Percentiles rank a stretch among this genome's conserved stretches.
phyloP scores from a whole-genome alignment of 2,888 invertebrate species.

The Erebia epiphron region DNA sequence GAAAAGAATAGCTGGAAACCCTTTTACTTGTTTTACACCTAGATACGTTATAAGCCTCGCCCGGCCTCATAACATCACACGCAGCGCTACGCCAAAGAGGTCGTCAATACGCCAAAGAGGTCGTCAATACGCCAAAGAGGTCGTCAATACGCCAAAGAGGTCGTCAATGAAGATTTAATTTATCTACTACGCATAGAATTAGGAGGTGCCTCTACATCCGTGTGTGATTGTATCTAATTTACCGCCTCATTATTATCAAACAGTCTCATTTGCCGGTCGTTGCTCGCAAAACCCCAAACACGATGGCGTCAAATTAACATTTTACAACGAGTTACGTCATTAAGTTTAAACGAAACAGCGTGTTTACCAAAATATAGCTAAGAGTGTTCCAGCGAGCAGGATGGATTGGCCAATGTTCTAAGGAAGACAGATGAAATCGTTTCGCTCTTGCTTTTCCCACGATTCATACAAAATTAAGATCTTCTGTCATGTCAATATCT shows the following conservation, averaged over 20 bases:
- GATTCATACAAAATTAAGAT: neutral
- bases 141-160: neutral
- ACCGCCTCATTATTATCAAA: constrained; percentile 9
- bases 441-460: neutral
- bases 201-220: neutral
- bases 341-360: constrained; percentile 9
- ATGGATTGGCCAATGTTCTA: neutral
- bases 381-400: neutral
- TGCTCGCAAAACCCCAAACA: constrained; percentile 18
- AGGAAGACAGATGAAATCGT: neutral
- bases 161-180: neutral
- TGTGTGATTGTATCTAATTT: constrained; percentile 9
- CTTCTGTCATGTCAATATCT: neutral
- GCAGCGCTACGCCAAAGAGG: neutral
- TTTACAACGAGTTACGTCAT: constrained; percentile 18
- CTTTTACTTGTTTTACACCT: too few relatives aligned
- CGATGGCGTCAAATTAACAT: constrained; percentile 20
- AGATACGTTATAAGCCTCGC: too few relatives aligned
- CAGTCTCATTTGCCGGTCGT: constrained; percentile 19
- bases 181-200: neutral
- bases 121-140: neutral
- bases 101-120: neutral
- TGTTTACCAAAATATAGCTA: constrained; percentile 3
- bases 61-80: too few relatives aligned
- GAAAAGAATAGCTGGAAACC: too few relatives aligned